phyloP scores from a whole-genome alignment of 2,113 vertebrate genomes.

The Podarcis raffonei region DNA sequence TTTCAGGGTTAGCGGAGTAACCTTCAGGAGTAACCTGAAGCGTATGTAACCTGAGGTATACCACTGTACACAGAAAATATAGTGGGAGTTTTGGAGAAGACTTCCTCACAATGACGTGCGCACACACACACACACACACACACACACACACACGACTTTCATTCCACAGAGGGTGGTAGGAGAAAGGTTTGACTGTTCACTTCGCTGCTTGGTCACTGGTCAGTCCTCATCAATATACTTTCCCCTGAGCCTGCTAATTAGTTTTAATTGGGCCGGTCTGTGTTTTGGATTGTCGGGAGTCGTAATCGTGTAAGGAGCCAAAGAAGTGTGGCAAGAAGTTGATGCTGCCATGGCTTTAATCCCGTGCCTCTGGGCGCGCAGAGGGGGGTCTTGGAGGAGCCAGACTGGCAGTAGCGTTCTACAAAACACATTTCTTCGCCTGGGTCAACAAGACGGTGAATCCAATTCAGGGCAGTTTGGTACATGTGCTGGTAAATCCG shows the following conservation, averaged over 20 bases:
- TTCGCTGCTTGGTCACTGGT: not conserved
- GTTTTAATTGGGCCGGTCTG: not conserved
- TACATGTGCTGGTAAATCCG: not conserved
- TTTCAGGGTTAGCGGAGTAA: too few species aligned
- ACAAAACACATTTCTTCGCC: not conserved
- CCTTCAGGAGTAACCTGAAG: too few species aligned
- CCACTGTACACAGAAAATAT: too few species aligned
- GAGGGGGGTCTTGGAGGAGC: not conserved
- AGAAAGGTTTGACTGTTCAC: not conserved
- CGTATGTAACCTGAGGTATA: too few species aligned
- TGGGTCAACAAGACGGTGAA: not conserved
- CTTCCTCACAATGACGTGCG: too few species aligned
- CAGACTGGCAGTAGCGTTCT: not conserved
- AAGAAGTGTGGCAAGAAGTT: not conserved
- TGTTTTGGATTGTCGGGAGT: not conserved
- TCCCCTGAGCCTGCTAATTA: not conserved
- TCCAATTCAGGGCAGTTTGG: not conserved
- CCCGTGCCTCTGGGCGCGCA: fast-evolving
- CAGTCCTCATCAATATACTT: not conserved
- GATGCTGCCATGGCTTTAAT: not conserved
- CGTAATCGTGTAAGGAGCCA: fast-evolving
- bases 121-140: too few species aligned
- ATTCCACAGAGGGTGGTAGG: not conserved
- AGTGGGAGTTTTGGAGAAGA: too few species aligned
- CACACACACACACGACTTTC: not conserved